phyloP scores from a whole-genome alignment of 2,113 vertebrate genomes.

The Ochotona princeps region DNA sequence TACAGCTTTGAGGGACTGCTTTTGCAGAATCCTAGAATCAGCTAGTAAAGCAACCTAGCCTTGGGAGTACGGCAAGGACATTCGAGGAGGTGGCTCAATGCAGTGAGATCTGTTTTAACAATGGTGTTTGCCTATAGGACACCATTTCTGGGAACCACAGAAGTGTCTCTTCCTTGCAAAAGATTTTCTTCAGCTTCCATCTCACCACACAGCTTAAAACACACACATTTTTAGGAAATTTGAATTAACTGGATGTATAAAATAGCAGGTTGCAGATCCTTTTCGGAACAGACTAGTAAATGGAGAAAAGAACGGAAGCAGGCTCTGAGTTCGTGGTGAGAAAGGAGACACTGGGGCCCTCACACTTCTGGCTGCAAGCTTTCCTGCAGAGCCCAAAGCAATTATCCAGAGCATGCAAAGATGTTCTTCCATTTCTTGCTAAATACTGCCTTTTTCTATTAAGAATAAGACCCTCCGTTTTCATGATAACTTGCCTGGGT shows the following conservation, averaged over 20 bases:
- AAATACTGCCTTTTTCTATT: neutral
- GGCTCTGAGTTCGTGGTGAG: neutral
- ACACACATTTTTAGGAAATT: neutral
- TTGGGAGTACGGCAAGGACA: neutral
- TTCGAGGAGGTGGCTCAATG: neutral
- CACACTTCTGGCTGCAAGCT: neutral
- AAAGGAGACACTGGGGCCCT: neutral
- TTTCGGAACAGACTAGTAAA: neutral
- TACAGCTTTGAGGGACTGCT: neutral
- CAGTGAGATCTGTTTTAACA: no score
- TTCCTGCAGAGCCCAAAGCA: neutral
- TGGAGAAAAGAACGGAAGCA: neutral
- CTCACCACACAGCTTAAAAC: neutral
- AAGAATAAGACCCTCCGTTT: neutral
- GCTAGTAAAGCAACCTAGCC: neutral
- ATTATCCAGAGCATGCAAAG: neutral
- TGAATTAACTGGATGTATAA: neutral
- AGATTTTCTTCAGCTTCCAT: neutral
- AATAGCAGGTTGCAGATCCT: neutral
- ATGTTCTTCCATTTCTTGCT: neutral
- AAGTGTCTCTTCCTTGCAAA: neutral
- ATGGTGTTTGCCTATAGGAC: neutral
- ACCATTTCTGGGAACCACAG: neutral
- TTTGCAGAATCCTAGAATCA: neutral
- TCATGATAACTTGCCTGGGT: neutral